Conservation (phyloP, 1,140 invertebrate species). For the Pteromalus puparum region DNA sequence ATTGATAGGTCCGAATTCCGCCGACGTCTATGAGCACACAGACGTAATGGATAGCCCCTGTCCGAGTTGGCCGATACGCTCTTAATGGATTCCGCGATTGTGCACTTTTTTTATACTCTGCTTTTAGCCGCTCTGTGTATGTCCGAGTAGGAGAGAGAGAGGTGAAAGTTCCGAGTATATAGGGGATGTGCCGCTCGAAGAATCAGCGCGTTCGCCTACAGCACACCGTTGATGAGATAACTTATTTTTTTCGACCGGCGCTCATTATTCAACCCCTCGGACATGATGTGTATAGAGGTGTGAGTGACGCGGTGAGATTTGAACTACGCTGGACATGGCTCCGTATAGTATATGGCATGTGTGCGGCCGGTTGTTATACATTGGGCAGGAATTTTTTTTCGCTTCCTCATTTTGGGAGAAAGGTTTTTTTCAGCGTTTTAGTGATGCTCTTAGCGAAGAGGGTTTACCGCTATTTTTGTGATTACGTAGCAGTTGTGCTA, state of each 20-base stretch:
- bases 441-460: not conserved
- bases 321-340: not conserved
- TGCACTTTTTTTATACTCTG: slow-evolving; percentile 57
- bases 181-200: slow-evolving; percentile 20
- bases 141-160: not conserved
- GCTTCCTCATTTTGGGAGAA: slow-evolving; percentile 25
- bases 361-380: not conserved
- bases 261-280: slow-evolving; percentile 47
- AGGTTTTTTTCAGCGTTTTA: not conserved
- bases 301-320: slow-evolving; percentile 23
- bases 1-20: slow-evolving; percentile 65
- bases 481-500: no score
- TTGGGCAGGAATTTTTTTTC: slow-evolving; percentile 19
- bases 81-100: slow-evolving; percentile 68
- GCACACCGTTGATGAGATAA: slow-evolving; percentile 55
- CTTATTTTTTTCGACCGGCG: slow-evolving; percentile 59
- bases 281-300: not conserved
- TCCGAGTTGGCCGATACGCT: slow-evolving; percentile 63
- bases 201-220: slow-evolving; percentile 48
- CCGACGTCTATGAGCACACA: slow-evolving; percentile 31
- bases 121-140: slow-evolving; percentile 43
- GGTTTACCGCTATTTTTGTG: not conserved
- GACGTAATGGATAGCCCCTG: slow-evolving; percentile 69
- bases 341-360: no score
- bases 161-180: slow-evolving; percentile 26